Evolutionary conservation across 2,113 vertebrate genomes (phyloP), one percentile per base, ranked within the genome.

Genomic region (cattle (Bos taurus)): DNA sequence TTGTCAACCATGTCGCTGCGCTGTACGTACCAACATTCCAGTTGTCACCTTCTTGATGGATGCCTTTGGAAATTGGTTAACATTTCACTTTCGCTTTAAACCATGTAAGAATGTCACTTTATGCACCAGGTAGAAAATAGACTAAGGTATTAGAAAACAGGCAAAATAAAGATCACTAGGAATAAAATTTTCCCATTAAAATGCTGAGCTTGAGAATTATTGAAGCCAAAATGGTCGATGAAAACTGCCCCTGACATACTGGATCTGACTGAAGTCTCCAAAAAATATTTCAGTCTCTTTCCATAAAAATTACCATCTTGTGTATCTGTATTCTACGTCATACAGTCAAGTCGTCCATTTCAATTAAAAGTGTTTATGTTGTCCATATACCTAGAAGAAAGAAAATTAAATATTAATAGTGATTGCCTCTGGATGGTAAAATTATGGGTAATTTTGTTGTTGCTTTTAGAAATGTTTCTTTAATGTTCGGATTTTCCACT

Each of bases 51-150:
- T 92, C 88, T 82, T 92, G 95, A 97, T 71, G 57, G 94, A 88
- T 40, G 21, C 17, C 43, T 97, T 96, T 96, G 85, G 15, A 97
- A 90, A 97, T 36, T 94, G 82, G 87, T 88, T 96, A 81, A 57
- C 48, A 74, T 91, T 97, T 94, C 46, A 57, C 46, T 92, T 94
- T 95, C 78, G n/a, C 16, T 85, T 98, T 95, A 95, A 93, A 94
- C 30, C 67, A 88, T 93, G 36, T 84, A 64, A 85, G n/a, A 80
- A 28, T n/a, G 54, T 93, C n/a, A 30, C 33, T 11, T 92, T 95
- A 62, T 56, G 43, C 48, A 88, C 33, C 36, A 95, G 54, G 56
- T 57, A 74, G 89, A 85, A 90, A 90, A 43, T 43, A 77, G 96
- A 36, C 54, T 62, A 80, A 90, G 30, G 80, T 60, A 54, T 82